Evolutionary conservation across 2,888 invertebrate species (phyloP), one percentile per base, ranked within the genome.

Genomic region (Villa cingulata): DNA sequence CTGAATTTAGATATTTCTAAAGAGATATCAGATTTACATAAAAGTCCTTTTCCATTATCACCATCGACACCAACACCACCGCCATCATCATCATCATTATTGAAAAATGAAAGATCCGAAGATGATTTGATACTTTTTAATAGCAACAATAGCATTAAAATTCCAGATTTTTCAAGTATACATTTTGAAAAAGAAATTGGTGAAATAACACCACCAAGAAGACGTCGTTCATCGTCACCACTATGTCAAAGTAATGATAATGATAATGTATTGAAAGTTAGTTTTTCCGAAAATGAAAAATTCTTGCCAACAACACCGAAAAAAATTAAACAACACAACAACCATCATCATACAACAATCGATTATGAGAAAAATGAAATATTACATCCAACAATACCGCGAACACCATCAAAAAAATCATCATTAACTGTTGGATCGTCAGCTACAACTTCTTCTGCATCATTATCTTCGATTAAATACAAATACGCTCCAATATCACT

Each of bases 331-430:
- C 16, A 47, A 6, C 29, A 32, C 3, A 9, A 12, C 12, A 29
- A 32, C 12, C 6, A 27, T 27, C 6, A 6, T 9, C 10, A 10
- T 27, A 37, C 40, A 10, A 43, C 39, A 15, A 14, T 48, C 34
- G 49, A 49, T 18, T 42, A 42, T 19, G 53, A 53, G 46, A 36
- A 42, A 12, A 38, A 23, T 12, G 49, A 49, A 18, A 51, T 53
- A n/a, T 38, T 53, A n/a, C 49, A 53, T 51, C 51, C 51, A 15
- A 48, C 36, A 20, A 49, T 53, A 41, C 49, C 46, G 15, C 16
- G 41, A 16, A 53, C 53, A 18, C 53, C 53, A 2, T 42, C 46
- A 12, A 53, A 53, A 37, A 38, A 45, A 42, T 17, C 3, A 19
- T 37, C 4, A 23, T 27, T 10, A 27, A 9, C 27, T 9, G 6